phyloP scores from a whole-genome alignment of 2,888 invertebrate species.

The Synanthedon vespiformis region DNA sequence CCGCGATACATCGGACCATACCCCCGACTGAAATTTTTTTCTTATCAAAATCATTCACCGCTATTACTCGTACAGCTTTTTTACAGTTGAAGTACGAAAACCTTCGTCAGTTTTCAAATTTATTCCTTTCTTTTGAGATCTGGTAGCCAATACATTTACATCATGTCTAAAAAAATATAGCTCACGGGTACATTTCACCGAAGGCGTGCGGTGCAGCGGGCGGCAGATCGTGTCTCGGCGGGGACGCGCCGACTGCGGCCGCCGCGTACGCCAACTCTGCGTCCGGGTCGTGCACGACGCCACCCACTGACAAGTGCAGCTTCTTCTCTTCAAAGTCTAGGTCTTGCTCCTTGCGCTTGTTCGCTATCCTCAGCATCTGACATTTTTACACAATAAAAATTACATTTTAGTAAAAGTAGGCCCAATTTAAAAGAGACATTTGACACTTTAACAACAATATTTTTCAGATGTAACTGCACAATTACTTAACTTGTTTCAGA shows the following conservation, averaged over 20 bases:
- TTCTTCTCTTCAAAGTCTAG: conserved; percentile 97
- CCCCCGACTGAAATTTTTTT: conserved; percentile 10
- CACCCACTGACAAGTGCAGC: conserved; percentile 83
- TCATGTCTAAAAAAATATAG: not conserved
- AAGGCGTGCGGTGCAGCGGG: conserved; percentile 32
- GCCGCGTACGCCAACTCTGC: conserved; percentile 74
- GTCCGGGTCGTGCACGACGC: conserved; percentile 60
- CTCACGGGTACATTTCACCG: conserved; percentile 34
- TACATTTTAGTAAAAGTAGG: not conserved
- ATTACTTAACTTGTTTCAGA: no score
- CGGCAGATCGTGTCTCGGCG: conserved; percentile 36
- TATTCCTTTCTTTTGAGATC: no score
- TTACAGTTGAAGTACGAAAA: no score
- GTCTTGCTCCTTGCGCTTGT: conserved; percentile 93
- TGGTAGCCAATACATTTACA: no score
- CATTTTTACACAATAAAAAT: not conserved
- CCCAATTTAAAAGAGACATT: not conserved
- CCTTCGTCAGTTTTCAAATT: no score
- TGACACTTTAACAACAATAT: not conserved
- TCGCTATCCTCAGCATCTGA: conserved; percentile 81
- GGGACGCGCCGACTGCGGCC: conserved; percentile 71
- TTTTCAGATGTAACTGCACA: no score
- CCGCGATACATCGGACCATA: conserved; percentile 52
- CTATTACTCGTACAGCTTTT: not conserved
- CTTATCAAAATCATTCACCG: not conserved